Conservation (phyloP, 2,797 vertebrate species). For the Sebastes trivittatus region DNA sequence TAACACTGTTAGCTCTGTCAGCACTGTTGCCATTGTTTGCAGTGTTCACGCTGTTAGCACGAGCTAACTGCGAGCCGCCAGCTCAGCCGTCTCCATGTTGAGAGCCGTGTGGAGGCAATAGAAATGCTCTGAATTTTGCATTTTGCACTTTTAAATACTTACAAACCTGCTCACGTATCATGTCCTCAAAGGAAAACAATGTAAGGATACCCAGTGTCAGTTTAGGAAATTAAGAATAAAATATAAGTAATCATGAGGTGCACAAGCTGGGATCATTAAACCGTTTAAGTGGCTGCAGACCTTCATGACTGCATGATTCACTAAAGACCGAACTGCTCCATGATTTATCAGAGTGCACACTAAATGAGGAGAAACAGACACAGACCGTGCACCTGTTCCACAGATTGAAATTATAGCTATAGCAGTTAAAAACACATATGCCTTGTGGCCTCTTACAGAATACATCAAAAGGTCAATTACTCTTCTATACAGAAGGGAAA, state of each 20-base stretch:
- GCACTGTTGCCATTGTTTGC: too few species aligned
- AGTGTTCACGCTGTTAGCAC: too few species aligned
- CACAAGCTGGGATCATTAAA: not conserved
- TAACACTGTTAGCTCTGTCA: too few species aligned
- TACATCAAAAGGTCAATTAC: conserved; percentile 1
- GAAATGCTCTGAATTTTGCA: too few species aligned
- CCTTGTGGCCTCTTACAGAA: not conserved
- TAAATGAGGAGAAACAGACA: not conserved
- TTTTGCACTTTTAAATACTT: not conserved
- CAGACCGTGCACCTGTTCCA: not conserved
- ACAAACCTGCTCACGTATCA: not conserved
- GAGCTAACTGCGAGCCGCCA: too few species aligned
- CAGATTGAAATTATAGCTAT: not conserved
- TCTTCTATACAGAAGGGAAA: conserved; percentile 3
- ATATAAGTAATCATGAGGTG: not conserved
- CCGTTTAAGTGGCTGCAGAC: not conserved
- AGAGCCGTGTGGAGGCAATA: too few species aligned
- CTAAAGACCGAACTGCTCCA: not conserved
- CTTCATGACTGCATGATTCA: not conserved
- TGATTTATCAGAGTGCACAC: not conserved
- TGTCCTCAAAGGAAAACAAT: not conserved
- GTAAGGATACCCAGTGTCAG: not conserved
- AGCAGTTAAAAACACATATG: not conserved
- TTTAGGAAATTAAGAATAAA: not conserved
- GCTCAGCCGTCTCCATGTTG: too few species aligned